These are phyloP conservation scores for Falco naumanni DNA, from an alignment of 2,797 vertebrate genomes.

Conservation along the genomic window DNA sequence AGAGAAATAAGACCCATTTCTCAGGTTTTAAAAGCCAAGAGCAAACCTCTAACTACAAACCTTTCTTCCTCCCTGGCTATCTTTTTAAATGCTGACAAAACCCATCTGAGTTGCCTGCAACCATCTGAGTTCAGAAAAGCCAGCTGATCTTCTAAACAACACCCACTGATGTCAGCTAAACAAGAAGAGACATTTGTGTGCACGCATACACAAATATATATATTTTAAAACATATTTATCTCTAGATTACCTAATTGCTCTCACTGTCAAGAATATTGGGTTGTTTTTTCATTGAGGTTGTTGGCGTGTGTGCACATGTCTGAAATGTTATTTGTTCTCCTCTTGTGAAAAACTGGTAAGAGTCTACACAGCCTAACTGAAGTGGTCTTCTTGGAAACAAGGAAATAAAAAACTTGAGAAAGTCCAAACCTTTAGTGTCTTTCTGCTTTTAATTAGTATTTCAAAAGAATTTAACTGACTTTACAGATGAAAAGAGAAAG, in stretches of 20 bases:
- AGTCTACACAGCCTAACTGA: not conserved
- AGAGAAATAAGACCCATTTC: not conserved
- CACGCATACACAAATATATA: not conserved
- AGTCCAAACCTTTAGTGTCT: not conserved
- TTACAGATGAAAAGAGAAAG: not conserved
- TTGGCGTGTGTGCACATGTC: too few relatives aligned
- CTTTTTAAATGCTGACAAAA: not conserved
- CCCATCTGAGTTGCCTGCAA: not conserved
- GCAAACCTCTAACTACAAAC: not conserved
- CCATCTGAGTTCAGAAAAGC: not conserved
- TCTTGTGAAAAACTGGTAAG: not conserved
- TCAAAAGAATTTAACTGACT: not conserved
- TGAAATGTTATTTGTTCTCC: accelerated
- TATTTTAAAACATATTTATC: not conserved
- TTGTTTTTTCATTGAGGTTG: not conserved
- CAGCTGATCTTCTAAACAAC: not conserved
- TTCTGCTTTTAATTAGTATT: not conserved
- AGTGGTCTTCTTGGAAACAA: not conserved
- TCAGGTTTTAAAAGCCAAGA: not conserved
- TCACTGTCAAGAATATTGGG: not conserved
- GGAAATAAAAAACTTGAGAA: not conserved
- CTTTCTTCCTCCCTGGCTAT: not conserved
- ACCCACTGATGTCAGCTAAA: not conserved
- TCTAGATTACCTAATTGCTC: not conserved
- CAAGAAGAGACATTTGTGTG: not conserved